Evolutionary conservation across 2,888 invertebrate genomes (phyloP).

Genomic region (Tinea pellionella): DNA sequence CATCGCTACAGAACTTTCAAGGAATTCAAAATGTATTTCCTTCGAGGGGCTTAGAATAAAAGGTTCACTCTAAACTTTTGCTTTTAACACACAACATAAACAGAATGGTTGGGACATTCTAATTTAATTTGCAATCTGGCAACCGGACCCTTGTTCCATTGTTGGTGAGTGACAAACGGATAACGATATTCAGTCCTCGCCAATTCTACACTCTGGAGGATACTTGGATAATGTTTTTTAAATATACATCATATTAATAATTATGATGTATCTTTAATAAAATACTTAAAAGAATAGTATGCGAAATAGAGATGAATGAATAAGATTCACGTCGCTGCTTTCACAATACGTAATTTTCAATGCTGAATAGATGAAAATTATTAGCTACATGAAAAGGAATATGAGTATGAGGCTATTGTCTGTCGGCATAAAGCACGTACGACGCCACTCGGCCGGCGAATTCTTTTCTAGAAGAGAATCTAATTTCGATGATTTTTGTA

Average conservation of each 20-base stretch:
- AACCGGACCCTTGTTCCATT: constrained; percentile 33
- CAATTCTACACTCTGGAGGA: neutral
- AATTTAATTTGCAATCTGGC: constrained; percentile 55
- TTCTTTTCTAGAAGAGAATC: constrained; percentile 49
- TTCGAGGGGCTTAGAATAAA: neutral
- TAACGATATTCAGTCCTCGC: constrained; percentile 31
- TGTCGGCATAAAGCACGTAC: constrained; percentile 38
- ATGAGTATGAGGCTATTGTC: constrained; percentile 49
- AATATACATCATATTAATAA: too few relatives aligned
- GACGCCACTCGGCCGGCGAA: constrained; percentile 31
- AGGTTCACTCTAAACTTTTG: constrained; percentile 42
- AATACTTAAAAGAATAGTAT: too few relatives aligned
- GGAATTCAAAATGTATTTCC: constrained; percentile 5
- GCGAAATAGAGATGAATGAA: neutral
- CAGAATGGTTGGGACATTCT: constrained; percentile 42
- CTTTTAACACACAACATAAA: constrained; percentile 48
- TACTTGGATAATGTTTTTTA: too few relatives aligned
- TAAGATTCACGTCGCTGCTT: constrained; percentile 22
- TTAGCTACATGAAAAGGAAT: constrained; percentile 23
- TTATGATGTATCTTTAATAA: too few relatives aligned
- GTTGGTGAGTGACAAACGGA: constrained; percentile 43
- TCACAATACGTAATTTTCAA: constrained; percentile 19
- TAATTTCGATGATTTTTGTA: constrained; percentile 51
- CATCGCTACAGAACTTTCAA: neutral
- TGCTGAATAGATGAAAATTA: neutral